Evolutionary conservation across 2,113 vertebrate species (phyloP), one percentile per base, ranked within the genome.

Genomic region (Marmota flaviventris): DNA sequence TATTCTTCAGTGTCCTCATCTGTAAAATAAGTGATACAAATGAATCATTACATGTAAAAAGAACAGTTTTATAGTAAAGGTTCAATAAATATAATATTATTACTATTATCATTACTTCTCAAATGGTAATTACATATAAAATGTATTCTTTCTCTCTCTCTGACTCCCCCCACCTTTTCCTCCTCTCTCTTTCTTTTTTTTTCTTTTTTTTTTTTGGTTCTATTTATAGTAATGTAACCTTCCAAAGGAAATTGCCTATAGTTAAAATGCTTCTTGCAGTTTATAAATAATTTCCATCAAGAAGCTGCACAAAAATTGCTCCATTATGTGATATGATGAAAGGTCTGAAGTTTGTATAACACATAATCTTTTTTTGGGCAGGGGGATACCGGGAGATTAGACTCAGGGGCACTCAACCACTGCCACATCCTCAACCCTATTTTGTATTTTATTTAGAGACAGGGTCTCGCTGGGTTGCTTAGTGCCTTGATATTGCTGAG

Each of bases 201-300:
- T 24, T 20, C 16, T 58, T 8, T 22, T 7, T 24, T 65, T 51
- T 6, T 39, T 24, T 67, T 77, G 37, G 10, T 85, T n/a, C 6
- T 89, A 85, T 85, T 94, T 75, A 89, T 22, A 89, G 34, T n/a
- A 91, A 91, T 18, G 16, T 78, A 81, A 79, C 1, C 13, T 39
- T 76, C 34, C 14, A 77, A 94, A 85, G 18, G 4, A 51, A 90
- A 67, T 8, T 88, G 12, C 12, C 34, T 87, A 86, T 87, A 79
- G 73, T 75, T 89, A 16, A 73, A 92, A 69, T 85, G 77, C 25
- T 48, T 25, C 76, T 1, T 90, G 16, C 6, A 81, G 51, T 76
- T 85, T 88, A 82, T 56, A 86, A 86, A 65, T 34, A 79, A 63
- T 45, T 72, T 5, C 75, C 83, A 79, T 34, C 8, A 56, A 95